These are phyloP conservation scores for Morelia viridis DNA, from an alignment of 2,797 vertebrate genomes.

Conservation along the genomic window DNA sequence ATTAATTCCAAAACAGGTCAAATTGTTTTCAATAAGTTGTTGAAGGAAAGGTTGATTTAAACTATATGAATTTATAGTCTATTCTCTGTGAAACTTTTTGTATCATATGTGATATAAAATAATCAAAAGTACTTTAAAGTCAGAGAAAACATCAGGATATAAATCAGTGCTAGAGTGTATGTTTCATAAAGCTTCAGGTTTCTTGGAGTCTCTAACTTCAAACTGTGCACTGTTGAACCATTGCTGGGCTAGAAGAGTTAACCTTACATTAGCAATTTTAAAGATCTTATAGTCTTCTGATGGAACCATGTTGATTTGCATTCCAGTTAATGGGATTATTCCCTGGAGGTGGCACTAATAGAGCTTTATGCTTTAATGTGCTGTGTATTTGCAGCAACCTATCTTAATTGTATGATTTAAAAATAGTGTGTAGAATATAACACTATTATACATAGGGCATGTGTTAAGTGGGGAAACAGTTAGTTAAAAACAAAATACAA, in stretches of 20 bases:
- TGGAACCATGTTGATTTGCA: not conserved
- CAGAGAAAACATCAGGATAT: not conserved
- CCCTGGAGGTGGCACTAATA: not conserved
- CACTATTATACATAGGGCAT: not conserved
- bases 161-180: not conserved
- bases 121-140: not conserved
- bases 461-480: not conserved
- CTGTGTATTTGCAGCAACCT: not conserved
- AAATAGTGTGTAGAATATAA: not conserved
- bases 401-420: not conserved
- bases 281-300: not conserved
- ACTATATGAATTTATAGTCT: not conserved
- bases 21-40: not conserved
- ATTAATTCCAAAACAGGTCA: slow-evolving; percentile 20
- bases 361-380: not conserved
- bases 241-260: not conserved
- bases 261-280: not conserved
- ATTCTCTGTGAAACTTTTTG: not conserved
- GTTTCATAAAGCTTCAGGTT: not conserved
- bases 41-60: not conserved
- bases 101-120: not conserved
- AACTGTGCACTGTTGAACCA: not conserved
- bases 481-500: not conserved
- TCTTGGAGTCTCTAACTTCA: not conserved
- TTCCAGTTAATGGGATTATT: not conserved